These are phyloP conservation scores for Pogoniulus pusillus DNA, from an alignment of 2,797 vertebrate genomes.

Conservation along the genomic window DNA sequence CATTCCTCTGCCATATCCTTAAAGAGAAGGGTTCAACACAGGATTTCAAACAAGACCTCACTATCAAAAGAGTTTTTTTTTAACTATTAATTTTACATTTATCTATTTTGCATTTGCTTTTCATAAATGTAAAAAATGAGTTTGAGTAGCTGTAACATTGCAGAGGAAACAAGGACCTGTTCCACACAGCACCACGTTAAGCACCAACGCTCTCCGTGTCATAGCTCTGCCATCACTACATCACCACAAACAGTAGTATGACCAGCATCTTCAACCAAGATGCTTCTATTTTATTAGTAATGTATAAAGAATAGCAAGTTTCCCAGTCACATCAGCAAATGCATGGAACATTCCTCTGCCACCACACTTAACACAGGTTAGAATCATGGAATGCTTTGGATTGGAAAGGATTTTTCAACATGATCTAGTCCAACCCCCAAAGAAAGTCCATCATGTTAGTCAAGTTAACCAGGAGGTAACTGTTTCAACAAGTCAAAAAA, in stretches of 20 bases:
- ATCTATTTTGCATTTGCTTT: neutral
- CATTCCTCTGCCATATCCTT: neutral
- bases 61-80: neutral
- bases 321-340: neutral
- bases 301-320: neutral
- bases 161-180: neutral
- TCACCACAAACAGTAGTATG: neutral
- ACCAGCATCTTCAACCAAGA: neutral
- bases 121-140: neutral
- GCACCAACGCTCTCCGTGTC: rapidly evolving
- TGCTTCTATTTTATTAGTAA: neutral
- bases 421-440: neutral
- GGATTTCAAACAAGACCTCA: neutral
- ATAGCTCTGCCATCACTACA: neutral
- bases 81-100: neutral
- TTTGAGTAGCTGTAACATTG: neutral
- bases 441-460: neutral
- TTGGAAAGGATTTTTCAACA: neutral
- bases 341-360: neutral
- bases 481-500: neutral
- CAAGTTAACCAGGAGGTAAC: neutral
- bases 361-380: rapidly evolving
- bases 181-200: neutral
- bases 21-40: neutral
- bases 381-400: neutral